phyloP scores from a whole-genome alignment of 2,888 invertebrate species.

The Azorinus chamasolen region DNA sequence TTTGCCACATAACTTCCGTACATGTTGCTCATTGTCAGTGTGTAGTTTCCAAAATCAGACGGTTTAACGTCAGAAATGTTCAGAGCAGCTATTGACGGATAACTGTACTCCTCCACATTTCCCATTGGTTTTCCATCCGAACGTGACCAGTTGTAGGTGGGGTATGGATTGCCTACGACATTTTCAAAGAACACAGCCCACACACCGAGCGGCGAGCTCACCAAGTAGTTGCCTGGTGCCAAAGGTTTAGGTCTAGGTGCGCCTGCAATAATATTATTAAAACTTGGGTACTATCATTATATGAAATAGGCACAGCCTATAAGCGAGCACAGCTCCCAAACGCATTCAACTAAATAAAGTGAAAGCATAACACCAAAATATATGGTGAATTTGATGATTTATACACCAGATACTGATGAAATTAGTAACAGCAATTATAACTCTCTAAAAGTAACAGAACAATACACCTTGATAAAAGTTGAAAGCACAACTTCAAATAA shows the following conservation, averaged over 20 bases:
- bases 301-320: too few relatives aligned
- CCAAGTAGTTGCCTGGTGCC: background rate
- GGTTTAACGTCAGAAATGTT: slow-evolving; percentile 9
- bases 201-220: background rate
- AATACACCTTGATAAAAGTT: too few relatives aligned
- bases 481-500: too few relatives aligned
- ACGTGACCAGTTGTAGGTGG: slow-evolving; percentile 36
- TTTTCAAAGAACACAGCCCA: slow-evolving; percentile 5
- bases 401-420: too few relatives aligned
- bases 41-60: slow-evolving; percentile 46
- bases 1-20: slow-evolving; percentile 19
- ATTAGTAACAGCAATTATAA: too few relatives aligned
- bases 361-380: too few relatives aligned
- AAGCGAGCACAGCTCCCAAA: too few relatives aligned
- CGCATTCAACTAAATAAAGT: too few relatives aligned
- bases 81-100: background rate
- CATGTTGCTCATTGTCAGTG: slow-evolving; percentile 44
- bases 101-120: background rate
- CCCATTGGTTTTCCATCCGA: slow-evolving; percentile 21
- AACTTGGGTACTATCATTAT: too few relatives aligned
- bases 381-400: too few relatives aligned
- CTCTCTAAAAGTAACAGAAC: too few relatives aligned
- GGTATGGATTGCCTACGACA: slow-evolving; percentile 22
- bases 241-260: slow-evolving; percentile 29
- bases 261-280: too few relatives aligned